Evolutionary conservation across 2,888 invertebrate species (phyloP), one percentile per base, ranked within the genome.

Genomic region (Tipula vernalis): DNA sequence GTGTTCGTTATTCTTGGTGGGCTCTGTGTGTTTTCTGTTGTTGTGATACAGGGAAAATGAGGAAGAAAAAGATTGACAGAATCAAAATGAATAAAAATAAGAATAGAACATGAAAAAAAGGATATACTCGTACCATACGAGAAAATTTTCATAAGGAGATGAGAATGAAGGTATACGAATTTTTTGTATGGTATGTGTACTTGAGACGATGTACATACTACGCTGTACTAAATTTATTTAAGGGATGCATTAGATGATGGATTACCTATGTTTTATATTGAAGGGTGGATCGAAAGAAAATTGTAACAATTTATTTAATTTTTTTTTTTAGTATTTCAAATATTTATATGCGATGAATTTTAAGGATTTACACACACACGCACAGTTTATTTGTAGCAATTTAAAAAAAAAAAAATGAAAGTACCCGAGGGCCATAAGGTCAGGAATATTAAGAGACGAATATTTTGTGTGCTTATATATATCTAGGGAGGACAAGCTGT

Each of bases 41-140:
- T 71, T 71, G 28, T 10, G 6, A 28, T 57, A 15, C 71, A 71
- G 71, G 71, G 28, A 71, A 13, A 28, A 71, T 28, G 28, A 71
- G 71, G 12, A 71, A 71, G 71, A 71, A 71, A 71, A 71, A 71
- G 71, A 71, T 71, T 71, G 71, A 71, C 71, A 71, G 71, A 71
- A 71, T 71, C 71, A 71, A 71, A 71, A 71, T 71, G 71, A 71
- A 71, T 71, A 71, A 71, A 71, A 71, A 71, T 71, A 71, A 71
- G 71, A 71, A 71, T 71, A 71, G 71, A 71, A 71, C 10, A 28
- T 2, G 28, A 44, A 51, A 18, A 28, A 71, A 71, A 71, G 71
- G 71, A 71, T 71, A 71, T 51, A n/a, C n/a, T n/a, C n/a, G n/a
- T n/a, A n/a, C n/a, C n/a, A n/a, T n/a, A 51, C 12, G 51, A 51